phyloP scores from a whole-genome alignment of 2,797 vertebrate species.

The Semaprochilodus insignis region DNA sequence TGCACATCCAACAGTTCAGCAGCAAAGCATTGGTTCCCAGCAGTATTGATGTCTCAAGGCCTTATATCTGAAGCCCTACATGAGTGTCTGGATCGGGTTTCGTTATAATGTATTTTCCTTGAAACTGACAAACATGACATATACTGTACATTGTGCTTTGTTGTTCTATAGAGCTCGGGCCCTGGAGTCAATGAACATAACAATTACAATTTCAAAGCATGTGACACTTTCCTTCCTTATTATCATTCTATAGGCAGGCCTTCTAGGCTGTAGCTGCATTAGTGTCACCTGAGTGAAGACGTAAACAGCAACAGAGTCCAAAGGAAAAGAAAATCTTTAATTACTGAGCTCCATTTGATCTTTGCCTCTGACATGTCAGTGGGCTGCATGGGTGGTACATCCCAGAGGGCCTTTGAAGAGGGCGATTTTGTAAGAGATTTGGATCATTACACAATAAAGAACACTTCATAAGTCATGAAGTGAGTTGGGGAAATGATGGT shows the following conservation, averaged over 20 bases:
- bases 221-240: slow-evolving; percentile 23
- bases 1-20: too few species aligned
- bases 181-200: slow-evolving; percentile 32
- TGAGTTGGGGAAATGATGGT: slow-evolving; percentile 83
- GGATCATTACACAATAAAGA: slow-evolving; percentile 90
- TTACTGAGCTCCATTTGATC: slow-evolving; percentile 79
- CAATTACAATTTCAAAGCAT: slow-evolving; percentile 28
- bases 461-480: slow-evolving; percentile 84
- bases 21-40: neutral
- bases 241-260: slow-evolving; percentile 16
- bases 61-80: neutral
- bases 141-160: slow-evolving; percentile 9
- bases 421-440: slow-evolving; percentile 82
- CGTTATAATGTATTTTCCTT: neutral
- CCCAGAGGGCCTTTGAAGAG: slow-evolving; percentile 82
- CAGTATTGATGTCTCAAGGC: neutral
- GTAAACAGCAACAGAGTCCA: slow-evolving; percentile 48
- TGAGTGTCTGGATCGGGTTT: neutral
- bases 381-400: slow-evolving; percentile 81
- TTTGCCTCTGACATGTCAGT: slow-evolving; percentile 75
- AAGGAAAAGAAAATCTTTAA: slow-evolving; percentile 64
- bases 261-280: slow-evolving; percentile 6
- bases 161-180: neutral
- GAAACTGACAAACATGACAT: too few species aligned
- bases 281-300: slow-evolving; percentile 36